Evolutionary conservation across 1,140 invertebrate species (phyloP).

Genomic region (Kradibia gibbosae): DNA sequence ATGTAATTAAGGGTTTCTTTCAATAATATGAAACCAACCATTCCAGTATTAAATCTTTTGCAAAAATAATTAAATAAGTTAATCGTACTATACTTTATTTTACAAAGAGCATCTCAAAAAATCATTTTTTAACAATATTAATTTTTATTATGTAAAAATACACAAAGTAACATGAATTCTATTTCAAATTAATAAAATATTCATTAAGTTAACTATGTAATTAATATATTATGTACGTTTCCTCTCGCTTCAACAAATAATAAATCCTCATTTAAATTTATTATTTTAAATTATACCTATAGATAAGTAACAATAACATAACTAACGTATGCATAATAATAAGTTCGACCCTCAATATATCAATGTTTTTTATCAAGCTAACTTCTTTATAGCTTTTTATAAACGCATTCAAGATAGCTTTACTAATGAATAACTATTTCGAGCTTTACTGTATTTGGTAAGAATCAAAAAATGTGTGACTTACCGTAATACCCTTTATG

Average conservation of each 20-base stretch:
- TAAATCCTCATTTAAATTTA: not conserved
- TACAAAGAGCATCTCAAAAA: too few relatives aligned
- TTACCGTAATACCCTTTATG: slow-evolving; percentile 99
- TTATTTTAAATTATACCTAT: slow-evolving; percentile 5
- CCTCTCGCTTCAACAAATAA: slow-evolving; percentile 27
- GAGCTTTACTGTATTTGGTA: slow-evolving; percentile 27
- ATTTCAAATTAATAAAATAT: too few relatives aligned
- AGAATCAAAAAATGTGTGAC: slow-evolving; percentile 82
- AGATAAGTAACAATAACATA: not conserved
- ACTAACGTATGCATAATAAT: not conserved
- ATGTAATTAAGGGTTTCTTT: too few relatives aligned
- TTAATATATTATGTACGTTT: slow-evolving; percentile 56
- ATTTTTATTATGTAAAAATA: too few relatives aligned
- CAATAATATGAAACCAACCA: too few relatives aligned
- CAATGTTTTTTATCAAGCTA: not conserved
- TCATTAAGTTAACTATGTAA: slow-evolving; percentile 13
- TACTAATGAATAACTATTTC: slow-evolving; percentile 17
- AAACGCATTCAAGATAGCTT: not conserved
- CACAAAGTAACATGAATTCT: too few relatives aligned
- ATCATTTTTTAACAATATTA: too few relatives aligned
- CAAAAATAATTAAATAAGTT: too few relatives aligned
- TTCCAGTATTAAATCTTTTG: too few relatives aligned
- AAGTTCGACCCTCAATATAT: not conserved
- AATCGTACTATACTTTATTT: too few relatives aligned
- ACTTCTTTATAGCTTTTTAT: too few relatives aligned